phyloP scores from a whole-genome alignment of 2,888 invertebrate species.

The Cantharis lateralis region DNA sequence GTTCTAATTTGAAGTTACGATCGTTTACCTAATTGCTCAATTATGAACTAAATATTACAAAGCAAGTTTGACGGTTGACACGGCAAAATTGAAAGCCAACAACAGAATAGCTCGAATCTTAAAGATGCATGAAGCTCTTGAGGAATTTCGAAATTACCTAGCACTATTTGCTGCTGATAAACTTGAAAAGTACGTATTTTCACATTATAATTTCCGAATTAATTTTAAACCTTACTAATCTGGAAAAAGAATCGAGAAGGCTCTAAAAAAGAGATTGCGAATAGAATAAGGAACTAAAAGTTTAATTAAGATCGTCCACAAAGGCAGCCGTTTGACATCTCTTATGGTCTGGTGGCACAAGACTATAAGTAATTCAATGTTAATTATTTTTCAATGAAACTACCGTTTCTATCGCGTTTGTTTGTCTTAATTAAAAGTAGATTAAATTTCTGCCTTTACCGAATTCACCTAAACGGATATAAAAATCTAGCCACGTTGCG shows the following conservation, averaged over 20 bases:
- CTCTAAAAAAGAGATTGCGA: neutral
- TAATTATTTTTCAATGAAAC: neutral
- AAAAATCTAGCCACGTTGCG: neutral
- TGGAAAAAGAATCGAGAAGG: neutral
- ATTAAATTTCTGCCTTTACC: neutral
- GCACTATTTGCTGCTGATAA: neutral
- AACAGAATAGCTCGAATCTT: neutral
- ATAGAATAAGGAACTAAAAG: constrained; percentile 10
- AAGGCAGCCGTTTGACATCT: neutral
- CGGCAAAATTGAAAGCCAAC: neutral
- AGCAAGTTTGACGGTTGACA: neutral
- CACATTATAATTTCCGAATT: neutral
- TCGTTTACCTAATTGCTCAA: neutral
- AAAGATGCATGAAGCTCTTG: neutral
- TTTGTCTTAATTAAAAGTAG: neutral
- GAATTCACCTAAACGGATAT: neutral
- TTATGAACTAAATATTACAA: neutral
- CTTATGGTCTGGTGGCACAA: neutral
- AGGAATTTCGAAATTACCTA: neutral
- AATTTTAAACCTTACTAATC: neutral
- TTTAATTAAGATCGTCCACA: constrained; percentile 17
- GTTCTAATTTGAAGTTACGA: neutral
- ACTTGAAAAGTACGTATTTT: neutral
- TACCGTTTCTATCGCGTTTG: neutral
- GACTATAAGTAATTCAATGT: neutral